Evolutionary conservation across 64 coral and sea anemone genomes (phyloP), one percentile per base, ranked within the genome.

Genomic region (Orbicella faveolata): DNA sequence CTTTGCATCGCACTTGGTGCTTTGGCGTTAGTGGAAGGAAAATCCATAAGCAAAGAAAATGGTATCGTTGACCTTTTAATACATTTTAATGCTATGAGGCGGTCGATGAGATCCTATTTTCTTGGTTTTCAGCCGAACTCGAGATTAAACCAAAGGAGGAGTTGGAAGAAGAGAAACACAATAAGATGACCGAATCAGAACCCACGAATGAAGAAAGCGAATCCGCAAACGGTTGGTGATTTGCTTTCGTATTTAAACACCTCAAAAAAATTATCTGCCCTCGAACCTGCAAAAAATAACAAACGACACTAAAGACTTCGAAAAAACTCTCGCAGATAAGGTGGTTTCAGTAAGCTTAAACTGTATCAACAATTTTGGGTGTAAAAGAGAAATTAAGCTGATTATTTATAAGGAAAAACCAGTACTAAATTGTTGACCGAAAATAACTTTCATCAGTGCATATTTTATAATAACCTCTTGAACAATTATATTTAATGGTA

Each of bases 11-110:
- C 21, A 52, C 37, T 70, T 3, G 64, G 36, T 10, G 6, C 7
- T 52, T 17, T 84, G 63, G 65, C 39, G 21, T 72, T 70, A 41
- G 64, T 52, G 21, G 41, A 70, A 21, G 82, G 82, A 72, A 84
- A 84, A 70, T 84, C 63, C 14, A 69, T 84, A 16, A 84, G 37
- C 63, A 72, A 84, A 41, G 64, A 36, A 11, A 72, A 72, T 66
- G 82, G 82, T 84, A 70, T 25, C 20, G 48, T 55, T 57, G 20
- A 72, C 62, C 44, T 48, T 25, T 4, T 52, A 23, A 12, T 72
- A 5, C 13, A 81, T 18, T 34, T 81, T 81, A n/a, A 7, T 1
- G 62, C 33, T 34, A 55, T 19, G 21, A 21, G 23, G 21, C 35
- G 20, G 18, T 72, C 20, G 6, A 13, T 41, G 4, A 23, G 2